Conservation (phyloP, 2,113 vertebrate species). For the Vanacampus margaritifer region DNA sequence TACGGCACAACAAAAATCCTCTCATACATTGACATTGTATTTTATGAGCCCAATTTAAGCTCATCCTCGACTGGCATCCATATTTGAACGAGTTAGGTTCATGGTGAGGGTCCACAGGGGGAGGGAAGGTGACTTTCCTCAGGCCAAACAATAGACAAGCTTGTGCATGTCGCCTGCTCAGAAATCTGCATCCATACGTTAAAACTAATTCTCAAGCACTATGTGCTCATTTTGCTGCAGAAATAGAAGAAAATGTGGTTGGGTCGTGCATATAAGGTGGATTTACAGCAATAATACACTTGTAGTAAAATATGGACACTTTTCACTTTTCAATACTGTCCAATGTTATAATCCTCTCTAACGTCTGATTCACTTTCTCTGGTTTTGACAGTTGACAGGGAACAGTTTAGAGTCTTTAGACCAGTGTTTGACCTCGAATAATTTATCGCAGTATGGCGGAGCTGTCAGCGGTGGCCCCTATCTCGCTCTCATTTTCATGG, state of each 20-base stretch:
- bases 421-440: constrained; percentile 24
- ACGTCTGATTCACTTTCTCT: constrained; percentile 8
- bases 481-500: constrained; percentile 36
- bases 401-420: constrained; percentile 33
- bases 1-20: no score
- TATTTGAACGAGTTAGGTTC: constrained; percentile 36
- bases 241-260: no score
- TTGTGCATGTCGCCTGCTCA: constrained; percentile 5
- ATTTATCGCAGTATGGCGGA: constrained; percentile 29
- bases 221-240: constrained; percentile 11
- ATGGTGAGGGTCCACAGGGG: neutral
- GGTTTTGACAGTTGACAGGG: constrained; percentile 6
- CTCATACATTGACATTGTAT: no score
- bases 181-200: constrained; percentile 16
- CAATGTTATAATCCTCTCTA: constrained; percentile 1
- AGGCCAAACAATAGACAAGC: constrained; percentile 19
- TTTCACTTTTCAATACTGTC: neutral
- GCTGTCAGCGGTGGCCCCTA: constrained; percentile 4
- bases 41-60: constrained; percentile 17
- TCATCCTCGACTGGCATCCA: neutral
- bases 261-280: neutral
- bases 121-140: constrained; percentile 50
- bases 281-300: neutral
- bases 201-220: constrained; percentile 31
- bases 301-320: neutral